These are phyloP conservation scores for Cylindroiulus punctatus DNA, from an alignment of 2,888 invertebrate species.

Conservation along the genomic window DNA sequence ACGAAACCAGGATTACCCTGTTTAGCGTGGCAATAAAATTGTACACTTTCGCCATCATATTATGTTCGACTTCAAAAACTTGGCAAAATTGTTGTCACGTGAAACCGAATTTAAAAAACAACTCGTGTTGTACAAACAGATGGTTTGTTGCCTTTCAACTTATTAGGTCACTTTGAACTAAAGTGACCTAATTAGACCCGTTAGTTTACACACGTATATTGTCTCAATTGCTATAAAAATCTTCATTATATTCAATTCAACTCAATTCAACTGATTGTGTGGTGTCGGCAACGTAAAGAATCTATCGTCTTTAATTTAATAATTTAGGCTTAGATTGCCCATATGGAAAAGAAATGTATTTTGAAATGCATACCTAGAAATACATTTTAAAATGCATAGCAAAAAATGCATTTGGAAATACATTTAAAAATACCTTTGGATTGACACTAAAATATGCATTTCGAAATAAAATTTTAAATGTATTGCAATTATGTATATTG, in stretches of 20 bases:
- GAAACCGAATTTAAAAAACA: background rate
- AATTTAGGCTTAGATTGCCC: slow-evolving; percentile 9
- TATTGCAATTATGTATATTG: too few relatives aligned
- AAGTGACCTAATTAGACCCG: background rate
- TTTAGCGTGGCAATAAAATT: background rate
- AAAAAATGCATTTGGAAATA: too few relatives aligned
- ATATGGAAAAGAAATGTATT: too few relatives aligned
- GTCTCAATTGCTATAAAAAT: too few relatives aligned
- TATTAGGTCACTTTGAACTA: too few relatives aligned
- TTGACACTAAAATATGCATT: too few relatives aligned
- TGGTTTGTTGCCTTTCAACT: background rate
- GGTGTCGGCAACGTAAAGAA: background rate
- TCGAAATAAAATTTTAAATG: too few relatives aligned
- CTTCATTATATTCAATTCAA: too few relatives aligned
- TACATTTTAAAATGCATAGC: too few relatives aligned
- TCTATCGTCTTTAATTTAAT: slow-evolving; percentile 6
- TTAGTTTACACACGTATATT: background rate
- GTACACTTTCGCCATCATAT: background rate
- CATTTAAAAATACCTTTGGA: too few relatives aligned
- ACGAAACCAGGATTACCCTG: background rate
- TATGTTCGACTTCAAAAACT: background rate
- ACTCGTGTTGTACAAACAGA: background rate
- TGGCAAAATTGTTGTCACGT: slow-evolving; percentile 29
- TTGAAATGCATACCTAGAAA: too few relatives aligned
- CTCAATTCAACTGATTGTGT: too few relatives aligned